These are phyloP conservation scores for Fregetta grallaria DNA, from an alignment of 2,113 vertebrate genomes.

Conservation along the genomic window DNA sequence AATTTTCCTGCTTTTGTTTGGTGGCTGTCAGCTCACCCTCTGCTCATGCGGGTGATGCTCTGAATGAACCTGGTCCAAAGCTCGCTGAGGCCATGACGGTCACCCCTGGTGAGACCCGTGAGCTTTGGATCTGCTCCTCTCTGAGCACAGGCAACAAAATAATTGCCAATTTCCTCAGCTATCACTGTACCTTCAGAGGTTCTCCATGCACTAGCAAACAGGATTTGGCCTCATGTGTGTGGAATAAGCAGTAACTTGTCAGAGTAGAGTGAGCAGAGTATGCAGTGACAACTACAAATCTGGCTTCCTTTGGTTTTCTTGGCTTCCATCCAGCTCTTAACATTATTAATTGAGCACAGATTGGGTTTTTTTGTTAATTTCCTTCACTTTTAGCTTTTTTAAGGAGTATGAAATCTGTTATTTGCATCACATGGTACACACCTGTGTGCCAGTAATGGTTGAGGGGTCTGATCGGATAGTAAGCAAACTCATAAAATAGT, in stretches of 20 bases:
- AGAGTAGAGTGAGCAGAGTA: slow-evolving; percentile 35
- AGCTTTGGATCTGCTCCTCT: not conserved
- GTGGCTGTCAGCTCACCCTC: not conserved
- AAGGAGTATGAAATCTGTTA: slow-evolving; percentile 21
- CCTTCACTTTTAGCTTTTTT: slow-evolving; percentile 52
- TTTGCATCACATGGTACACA: slow-evolving; percentile 3
- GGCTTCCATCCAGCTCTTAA: slow-evolving; percentile 23
- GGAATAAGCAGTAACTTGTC: slow-evolving; percentile 47
- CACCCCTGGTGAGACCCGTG: not conserved
- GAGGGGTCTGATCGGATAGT: not conserved
- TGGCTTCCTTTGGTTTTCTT: slow-evolving; percentile 52
- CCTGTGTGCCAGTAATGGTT: not conserved
- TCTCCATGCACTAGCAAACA: not conserved
- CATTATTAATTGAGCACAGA: slow-evolving; percentile 66
- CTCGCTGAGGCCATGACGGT: accelerated
- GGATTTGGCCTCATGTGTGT: not conserved
- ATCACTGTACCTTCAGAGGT: not conserved
- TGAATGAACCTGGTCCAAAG: not conserved
- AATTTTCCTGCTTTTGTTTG: slow-evolving; percentile 25
- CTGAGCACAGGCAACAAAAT: not conserved
- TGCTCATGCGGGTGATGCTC: not conserved
- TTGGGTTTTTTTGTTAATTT: slow-evolving; percentile 33
- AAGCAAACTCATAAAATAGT: not conserved
- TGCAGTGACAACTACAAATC: slow-evolving; percentile 54
- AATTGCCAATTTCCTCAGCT: not conserved